Conservation (phyloP, 2,797 vertebrate genomes). For the Anableps anableps region DNA sequence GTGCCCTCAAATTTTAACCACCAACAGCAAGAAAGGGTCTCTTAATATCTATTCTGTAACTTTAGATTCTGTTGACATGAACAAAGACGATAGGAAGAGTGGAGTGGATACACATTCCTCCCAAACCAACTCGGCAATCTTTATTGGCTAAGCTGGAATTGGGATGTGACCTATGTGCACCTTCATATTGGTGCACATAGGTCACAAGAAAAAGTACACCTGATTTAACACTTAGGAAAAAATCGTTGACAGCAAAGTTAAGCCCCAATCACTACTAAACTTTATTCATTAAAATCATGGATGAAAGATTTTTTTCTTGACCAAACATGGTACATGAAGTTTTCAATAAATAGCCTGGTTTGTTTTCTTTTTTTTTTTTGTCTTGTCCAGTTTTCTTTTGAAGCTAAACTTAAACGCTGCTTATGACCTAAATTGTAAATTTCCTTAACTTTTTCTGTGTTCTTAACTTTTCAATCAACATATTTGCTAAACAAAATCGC, state of each 20-base stretch:
- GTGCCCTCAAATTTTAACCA: conserved; percentile 71
- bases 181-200: too few species aligned
- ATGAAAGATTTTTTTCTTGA: not conserved
- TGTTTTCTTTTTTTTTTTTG: not conserved
- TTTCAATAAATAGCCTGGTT: not conserved
- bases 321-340: not conserved
- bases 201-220: not conserved
- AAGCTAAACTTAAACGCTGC: not conserved
- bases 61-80: conserved; percentile 77
- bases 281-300: not conserved
- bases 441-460: not conserved
- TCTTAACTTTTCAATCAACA: too few species aligned
- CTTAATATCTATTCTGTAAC: conserved; percentile 72
- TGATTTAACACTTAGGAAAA: not conserved
- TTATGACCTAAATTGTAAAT: not conserved
- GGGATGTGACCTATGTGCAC: too few species aligned
- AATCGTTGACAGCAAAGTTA: too few species aligned
- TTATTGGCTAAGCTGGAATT: conserved; percentile 46
- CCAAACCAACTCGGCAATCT: conserved; percentile 62
- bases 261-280: too few species aligned
- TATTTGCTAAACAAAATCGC: conserved; percentile 45
- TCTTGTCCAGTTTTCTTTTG: not conserved
- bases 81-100: conserved; percentile 62
- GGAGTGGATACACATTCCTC: conserved; percentile 25
- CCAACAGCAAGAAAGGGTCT: conserved; percentile 69